These are phyloP conservation scores for Halcyon malimbica DNA, from an alignment of 2,113 vertebrate species.

Conservation along the genomic window DNA sequence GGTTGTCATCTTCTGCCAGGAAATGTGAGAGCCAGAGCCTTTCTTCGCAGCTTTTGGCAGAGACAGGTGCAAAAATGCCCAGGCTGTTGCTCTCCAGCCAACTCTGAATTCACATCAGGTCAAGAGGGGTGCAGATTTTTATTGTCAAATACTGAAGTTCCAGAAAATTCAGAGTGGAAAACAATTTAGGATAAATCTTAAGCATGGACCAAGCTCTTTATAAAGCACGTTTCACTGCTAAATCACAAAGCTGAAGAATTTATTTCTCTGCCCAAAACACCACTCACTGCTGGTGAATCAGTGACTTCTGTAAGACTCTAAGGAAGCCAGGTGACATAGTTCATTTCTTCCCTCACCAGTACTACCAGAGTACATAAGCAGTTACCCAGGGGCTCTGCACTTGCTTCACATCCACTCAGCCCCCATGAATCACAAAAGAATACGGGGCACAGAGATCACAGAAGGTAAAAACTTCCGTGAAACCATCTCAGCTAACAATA, in stretches of 20 bases:
- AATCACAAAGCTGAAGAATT: background rate
- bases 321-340: background rate
- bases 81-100: background rate
- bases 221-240: background rate
- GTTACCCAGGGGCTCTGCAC: background rate
- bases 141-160: background rate
- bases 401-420: background rate
- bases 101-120: background rate
- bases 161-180: background rate
- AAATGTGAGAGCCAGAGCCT: background rate
- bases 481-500: background rate
- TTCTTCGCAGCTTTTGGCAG: background rate
- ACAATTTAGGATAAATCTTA: background rate
- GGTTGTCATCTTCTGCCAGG: background rate
- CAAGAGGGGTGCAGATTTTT: background rate
- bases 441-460: background rate
- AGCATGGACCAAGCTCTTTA: background rate
- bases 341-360: background rate
- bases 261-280: background rate
- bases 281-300: background rate
- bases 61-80: background rate
- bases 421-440: background rate
- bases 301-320: background rate
- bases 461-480: background rate
- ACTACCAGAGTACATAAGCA: rapidly evolving